Evolutionary conservation across 2,797 vertebrate species (phyloP).

Genomic region (Sebastes goodei): DNA sequence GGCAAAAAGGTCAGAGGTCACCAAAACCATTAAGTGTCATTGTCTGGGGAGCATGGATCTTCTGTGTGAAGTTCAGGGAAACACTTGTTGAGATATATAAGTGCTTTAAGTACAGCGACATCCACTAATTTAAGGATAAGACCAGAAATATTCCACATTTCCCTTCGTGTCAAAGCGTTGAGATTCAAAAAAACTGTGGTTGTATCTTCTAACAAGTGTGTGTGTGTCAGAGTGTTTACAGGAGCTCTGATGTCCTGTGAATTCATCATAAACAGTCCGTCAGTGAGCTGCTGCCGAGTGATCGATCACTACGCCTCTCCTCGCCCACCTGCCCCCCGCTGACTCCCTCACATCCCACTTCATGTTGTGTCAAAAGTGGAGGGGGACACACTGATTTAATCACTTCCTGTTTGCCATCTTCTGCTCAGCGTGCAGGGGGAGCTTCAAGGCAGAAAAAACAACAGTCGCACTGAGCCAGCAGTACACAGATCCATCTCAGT

Average conservation of each 20-base stretch:
- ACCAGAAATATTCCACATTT: no score
- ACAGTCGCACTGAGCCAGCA: not conserved
- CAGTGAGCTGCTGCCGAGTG: not conserved
- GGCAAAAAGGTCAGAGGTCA: no score
- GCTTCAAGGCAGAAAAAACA: not conserved
- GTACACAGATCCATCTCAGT: not conserved
- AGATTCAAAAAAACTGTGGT: no score
- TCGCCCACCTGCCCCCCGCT: not conserved
- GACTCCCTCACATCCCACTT: not conserved
- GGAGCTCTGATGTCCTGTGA: not conserved
- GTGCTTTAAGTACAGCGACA: no score
- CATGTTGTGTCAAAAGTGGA: not conserved
- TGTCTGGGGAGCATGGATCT: no score
- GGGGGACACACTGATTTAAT: not conserved
- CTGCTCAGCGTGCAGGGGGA: not conserved
- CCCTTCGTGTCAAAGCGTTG: no score
- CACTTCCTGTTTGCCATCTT: conserved; percentile 1
- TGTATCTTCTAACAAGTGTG: not conserved
- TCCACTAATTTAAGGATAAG: no score
- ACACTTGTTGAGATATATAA: no score
- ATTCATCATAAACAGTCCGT: not conserved
- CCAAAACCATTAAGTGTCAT: no score
- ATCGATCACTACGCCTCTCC: not conserved
- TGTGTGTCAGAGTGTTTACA: not conserved
- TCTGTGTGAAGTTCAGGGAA: no score